Base-by-base conservation (phyloP, 2,888 invertebrate species). In the Parasteatoda lunata region DNA sequence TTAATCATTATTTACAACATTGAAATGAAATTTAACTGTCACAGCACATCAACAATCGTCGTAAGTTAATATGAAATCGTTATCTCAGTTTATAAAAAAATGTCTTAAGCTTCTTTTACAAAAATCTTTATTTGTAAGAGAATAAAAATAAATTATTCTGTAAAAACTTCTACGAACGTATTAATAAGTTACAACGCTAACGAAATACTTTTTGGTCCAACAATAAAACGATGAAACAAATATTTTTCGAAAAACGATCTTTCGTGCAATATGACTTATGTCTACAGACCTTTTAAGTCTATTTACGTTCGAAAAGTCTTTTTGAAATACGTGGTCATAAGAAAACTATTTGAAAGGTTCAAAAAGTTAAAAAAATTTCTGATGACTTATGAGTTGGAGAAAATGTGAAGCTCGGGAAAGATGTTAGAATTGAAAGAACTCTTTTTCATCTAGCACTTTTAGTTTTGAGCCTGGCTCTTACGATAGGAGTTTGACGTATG, bases 401-500 rank as follows among this genome's bases (percentile, higher is more conserved):
- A 59, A n/a, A 59, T 59, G 59, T 9, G 59, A n/a, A 59, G n/a
- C 11, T 59, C 59, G 59, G 59, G n/a, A 59, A 59, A 59, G 59
- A 59, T 59, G 59, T 59, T 59, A 13, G 59, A 59, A 59, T 59
- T 59, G 59, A 59, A 59, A 59, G 59, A 9, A n/a, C n/a, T 59
- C 59, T 59, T 59, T 59, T 59, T n/a, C 59, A 59, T 4, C 11
- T 59, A 13, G 59, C 59, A 59, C 59, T 59, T 59, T 59, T 59
- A 59, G 59, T 59, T n/a, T 7, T 13, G 11, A 30, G 30, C 11
- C 9, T 13, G 59, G 59, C n/a, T 13, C 59, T 59, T 59, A 59
- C 59, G 59, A 59, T 59, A 15, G 51, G 51, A 15, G 72, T 72
- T 72, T 72, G 72, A 72, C 52, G 49, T 13, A 69, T 69, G 51